phyloP scores from a whole-genome alignment of 1,140 invertebrate genomes.

The Drosophila insularis region DNA sequence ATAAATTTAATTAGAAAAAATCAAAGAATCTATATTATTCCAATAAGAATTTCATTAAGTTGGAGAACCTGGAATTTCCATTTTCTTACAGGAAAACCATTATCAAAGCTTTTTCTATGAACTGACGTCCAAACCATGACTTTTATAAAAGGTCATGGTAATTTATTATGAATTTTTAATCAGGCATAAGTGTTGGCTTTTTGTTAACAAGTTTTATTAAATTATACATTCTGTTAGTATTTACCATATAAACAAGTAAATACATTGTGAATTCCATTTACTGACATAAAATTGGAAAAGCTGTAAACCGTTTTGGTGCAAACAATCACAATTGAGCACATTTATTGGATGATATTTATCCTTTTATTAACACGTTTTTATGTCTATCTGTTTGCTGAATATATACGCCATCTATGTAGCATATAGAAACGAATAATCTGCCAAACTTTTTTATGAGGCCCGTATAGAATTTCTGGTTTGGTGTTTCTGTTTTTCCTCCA shows the following conservation, averaged over 20 bases:
- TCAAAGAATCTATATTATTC: too few species aligned
- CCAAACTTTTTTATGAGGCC: slow-evolving; percentile 36
- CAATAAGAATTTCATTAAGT: too few species aligned
- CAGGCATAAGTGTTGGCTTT: too few species aligned
- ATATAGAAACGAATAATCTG: background rate
- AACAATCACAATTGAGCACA: background rate
- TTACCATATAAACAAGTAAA: background rate
- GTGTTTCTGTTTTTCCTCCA: slow-evolving; percentile 2
- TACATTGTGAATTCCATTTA: background rate
- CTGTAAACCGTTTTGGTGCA: background rate
- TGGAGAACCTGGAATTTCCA: too few species aligned
- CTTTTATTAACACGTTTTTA: slow-evolving; percentile 39
- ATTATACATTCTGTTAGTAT: too few species aligned
- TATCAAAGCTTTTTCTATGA: too few species aligned
- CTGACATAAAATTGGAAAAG: background rate
- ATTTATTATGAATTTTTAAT: too few species aligned
- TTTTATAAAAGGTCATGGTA: too few species aligned
- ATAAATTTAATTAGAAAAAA: too few species aligned
- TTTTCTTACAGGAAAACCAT: too few species aligned
- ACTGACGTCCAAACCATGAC: too few species aligned
- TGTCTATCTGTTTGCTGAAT: slow-evolving; percentile 11
- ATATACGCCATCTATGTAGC: background rate
- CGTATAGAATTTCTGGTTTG: slow-evolving; percentile 23
- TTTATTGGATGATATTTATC: slow-evolving; percentile 13
- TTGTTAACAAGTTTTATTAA: too few species aligned